Base-by-base conservation (phyloP, 2,113 vertebrate genomes). In the sheep (Ovis aries) region DNA sequence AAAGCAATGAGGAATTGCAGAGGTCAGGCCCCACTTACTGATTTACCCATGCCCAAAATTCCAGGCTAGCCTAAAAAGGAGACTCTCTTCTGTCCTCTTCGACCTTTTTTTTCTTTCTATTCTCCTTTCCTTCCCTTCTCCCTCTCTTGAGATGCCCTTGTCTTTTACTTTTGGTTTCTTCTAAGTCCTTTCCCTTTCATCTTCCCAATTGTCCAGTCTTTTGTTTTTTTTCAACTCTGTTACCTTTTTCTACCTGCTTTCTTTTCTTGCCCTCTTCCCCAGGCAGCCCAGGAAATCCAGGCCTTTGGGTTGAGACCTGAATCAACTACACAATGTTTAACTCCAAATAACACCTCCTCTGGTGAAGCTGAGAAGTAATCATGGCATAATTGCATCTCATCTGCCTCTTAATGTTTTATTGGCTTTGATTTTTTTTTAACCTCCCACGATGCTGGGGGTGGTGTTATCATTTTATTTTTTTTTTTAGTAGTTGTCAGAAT, bases 401-500 rank as follows among this genome's bases (percentile, higher is more conserved):
- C 3, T 95, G 57, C 83, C 67, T 97, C 86, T 91, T 29, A 2
- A 2, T 95, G 94, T 97, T 96, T 71, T 91, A 90, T 95, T 95
- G 80, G 71, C 94, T 91, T 17, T 98, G 94, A 74, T 64, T 97
- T 98, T 98, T 98, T 62, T 62, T 98, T 94, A 97, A 98, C 82
- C 87, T 97, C 97, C 92, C 15, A 0, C 77, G 29, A 48, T 93
- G 40, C 60, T 98, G 90, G 14, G 90, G 87, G n/a, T 90, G 60
- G 64, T 9, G 6, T 88, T 88, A 77, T 43, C 40, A 48, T 95
- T 97, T 96, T 77, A 57, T n/a, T 95, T 91, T 86, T 43, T 83
- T 55, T 21, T 97, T 94, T 64, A 97, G 82, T 94, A 87, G 98
- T 98, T 98, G 98, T 98, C 98, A 98, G 91, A 98, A 98, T 98